A percentile compares a stretch with the other conserved stretches of the same genome.
These are phyloP conservation scores for Rhinophrynus dorsalis DNA, from an alignment of 2,797 vertebrate species.

Conservation along the genomic window DNA sequence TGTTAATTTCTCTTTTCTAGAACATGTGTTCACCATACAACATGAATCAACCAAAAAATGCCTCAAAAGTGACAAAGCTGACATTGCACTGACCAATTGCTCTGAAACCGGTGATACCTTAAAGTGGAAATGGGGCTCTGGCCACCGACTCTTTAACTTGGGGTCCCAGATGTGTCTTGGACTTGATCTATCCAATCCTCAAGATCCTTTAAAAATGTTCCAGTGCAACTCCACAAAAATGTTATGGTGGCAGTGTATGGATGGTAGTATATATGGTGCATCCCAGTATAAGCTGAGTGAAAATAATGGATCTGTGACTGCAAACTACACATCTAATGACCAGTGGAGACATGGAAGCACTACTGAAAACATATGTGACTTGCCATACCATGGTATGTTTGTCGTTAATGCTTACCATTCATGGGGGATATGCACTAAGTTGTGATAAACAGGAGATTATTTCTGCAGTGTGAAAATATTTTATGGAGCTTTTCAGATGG, in stretches of 20 bases:
- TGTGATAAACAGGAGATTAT: too few species aligned
- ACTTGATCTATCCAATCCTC: not conserved
- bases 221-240: not conserved
- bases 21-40: not conserved
- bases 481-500: too few species aligned
- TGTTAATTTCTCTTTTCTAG: not conserved
- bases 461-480: too few species aligned
- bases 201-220: not conserved
- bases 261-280: not conserved
- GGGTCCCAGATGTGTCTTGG: not conserved
- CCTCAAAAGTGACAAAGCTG: not conserved
- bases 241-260: not conserved
- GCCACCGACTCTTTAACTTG: not conserved
- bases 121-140: not conserved
- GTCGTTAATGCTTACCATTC: too few species aligned
- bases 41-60: not conserved
- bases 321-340: not conserved
- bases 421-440: too few species aligned
- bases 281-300: not conserved
- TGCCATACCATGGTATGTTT: not conserved
- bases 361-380: not conserved
- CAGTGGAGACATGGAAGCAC: not conserved
- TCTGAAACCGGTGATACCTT: not conserved
- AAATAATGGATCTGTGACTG: not conserved
- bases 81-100: not conserved